Evolutionary conservation across 2,797 vertebrate genomes (phyloP).

Genomic region (Paguma larvata): DNA sequence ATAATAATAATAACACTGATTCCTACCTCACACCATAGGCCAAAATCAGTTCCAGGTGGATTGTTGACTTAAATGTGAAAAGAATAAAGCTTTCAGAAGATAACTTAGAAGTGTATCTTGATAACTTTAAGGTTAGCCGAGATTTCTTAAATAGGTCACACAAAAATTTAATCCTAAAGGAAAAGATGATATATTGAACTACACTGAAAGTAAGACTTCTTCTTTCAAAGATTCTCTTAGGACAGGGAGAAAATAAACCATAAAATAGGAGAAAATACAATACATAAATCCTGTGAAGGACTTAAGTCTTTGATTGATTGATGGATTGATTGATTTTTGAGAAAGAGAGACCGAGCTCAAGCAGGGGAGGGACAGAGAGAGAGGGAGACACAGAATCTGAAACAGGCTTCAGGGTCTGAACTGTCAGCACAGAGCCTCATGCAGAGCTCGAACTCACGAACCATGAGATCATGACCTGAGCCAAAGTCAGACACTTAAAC

Average conservation of each 20-base stretch:
- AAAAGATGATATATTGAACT: background rate
- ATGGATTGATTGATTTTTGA: too few relatives aligned
- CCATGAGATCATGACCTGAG: too few relatives aligned
- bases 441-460: too few relatives aligned
- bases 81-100: background rate
- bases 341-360: too few relatives aligned
- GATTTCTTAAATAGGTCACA: background rate
- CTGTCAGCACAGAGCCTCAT: too few relatives aligned
- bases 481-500: too few relatives aligned
- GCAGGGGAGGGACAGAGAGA: too few relatives aligned
- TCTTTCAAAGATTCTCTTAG: background rate
- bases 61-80: background rate
- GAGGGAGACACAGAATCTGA: too few relatives aligned
- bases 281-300: background rate
- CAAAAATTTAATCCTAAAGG: background rate
- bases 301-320: background rate
- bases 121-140: background rate
- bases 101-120: background rate
- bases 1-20: background rate
- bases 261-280: slow-evolving; percentile 22
- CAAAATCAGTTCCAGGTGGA: background rate
- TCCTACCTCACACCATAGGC: background rate
- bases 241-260: background rate
- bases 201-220: background rate
- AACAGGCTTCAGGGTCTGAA: too few relatives aligned